Percentiles rank a stretch among this genome's conserved stretches.
phyloP scores from a whole-genome alignment of 2,113 vertebrate genomes.

The Oceanodroma tethys region DNA sequence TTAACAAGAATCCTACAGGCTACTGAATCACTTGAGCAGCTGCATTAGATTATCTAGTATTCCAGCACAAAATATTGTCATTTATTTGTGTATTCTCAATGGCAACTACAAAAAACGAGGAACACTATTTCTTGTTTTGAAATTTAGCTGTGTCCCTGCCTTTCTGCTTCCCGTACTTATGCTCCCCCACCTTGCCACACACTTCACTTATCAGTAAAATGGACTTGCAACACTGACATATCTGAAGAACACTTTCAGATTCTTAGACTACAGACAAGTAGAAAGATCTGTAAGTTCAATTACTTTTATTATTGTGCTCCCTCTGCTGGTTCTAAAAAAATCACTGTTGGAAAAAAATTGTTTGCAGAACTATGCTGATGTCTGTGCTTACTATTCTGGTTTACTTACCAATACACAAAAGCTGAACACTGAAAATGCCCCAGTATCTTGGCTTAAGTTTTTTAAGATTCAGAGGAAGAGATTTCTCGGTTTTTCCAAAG shows the following conservation, averaged over 20 bases:
- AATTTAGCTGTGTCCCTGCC: neutral
- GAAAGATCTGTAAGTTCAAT: neutral
- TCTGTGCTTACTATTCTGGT: neutral
- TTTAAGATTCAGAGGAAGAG: neutral
- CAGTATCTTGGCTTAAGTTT: neutral
- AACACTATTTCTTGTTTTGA: neutral
- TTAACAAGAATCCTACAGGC: neutral
- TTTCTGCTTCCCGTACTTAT: neutral
- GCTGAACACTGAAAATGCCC: neutral
- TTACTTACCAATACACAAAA: neutral
- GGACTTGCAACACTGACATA: neutral
- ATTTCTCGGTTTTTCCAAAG: neutral
- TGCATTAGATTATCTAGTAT: neutral
- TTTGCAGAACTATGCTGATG: neutral
- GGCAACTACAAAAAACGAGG: neutral
- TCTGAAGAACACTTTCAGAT: neutral
- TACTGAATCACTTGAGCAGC: neutral
- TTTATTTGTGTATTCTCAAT: neutral
- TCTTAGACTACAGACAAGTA: neutral
- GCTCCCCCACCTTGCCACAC: neutral
- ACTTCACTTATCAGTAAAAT: neutral
- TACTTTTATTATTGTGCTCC: slow-evolving; percentile 30
- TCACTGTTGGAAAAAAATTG: neutral
- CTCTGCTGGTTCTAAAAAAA: slow-evolving; percentile 25
- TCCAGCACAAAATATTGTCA: neutral